Base-by-base conservation (phyloP, 2,113 vertebrate genomes). In the Paralichthys olivaceus region DNA sequence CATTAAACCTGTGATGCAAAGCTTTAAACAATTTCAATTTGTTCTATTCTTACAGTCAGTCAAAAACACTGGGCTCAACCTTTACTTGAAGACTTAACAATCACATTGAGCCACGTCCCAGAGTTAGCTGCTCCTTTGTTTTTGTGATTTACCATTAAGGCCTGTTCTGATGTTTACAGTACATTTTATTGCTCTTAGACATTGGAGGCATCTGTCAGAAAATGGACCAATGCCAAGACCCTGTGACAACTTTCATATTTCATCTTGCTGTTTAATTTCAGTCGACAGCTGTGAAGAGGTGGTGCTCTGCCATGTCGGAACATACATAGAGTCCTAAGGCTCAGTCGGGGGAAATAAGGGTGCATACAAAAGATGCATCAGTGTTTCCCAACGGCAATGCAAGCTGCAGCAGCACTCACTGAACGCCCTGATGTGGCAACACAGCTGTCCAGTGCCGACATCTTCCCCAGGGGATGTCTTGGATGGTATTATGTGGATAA, bases 401-500 rank as follows among this genome's bases (percentile, higher is more conserved):
- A 80, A 80, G 69, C 75, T 86, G 86, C 88, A 90, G 87, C 34
- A 87, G 68, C 64, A 64, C 55, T 79, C 76, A 40, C 59, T 77
- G 79, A 81, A 85, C 55, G 56, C 61, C 74, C 74, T 69, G 72
- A 89, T 78, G 80, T 65, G 79, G 63, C 75, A 75, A 72, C 83
- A 79, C 63, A 71, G 70, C 81, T 76, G 64, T 59, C 78, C 71
- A 20, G 45, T 84, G 69, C 83, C 79, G 77, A 29, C 68, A 77
- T 54, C 43, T 28, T 81, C 37, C 37, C 37, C 37, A 13, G 53
- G 77, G 70, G 74, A 65, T 71, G 65, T 72, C 69, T 77, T 62
- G 68, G 58, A 84, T 79, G 62, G 75, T 72, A 73, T 72, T 81
- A 79, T 83, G 83, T 62, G 51, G 80, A 86, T 91, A 77, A 83